Conservation (phyloP, 2,797 vertebrate genomes). For the Pseudomugil tenellus region DNA sequence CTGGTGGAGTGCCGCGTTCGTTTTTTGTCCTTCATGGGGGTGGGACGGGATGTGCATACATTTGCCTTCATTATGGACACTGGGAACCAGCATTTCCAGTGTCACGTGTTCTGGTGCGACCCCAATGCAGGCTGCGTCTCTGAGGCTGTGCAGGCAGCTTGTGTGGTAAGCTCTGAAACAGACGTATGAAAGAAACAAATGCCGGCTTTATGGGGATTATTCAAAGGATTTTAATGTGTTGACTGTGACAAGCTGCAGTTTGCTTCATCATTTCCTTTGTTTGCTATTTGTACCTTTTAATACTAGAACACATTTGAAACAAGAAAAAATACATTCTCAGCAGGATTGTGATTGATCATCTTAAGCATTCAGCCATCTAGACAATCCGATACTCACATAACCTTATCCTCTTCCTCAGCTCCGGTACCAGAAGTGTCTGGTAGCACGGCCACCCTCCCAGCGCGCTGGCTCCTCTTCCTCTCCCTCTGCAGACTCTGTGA, state of each 20-base stretch:
- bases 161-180: constrained; percentile 87
- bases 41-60: constrained; percentile 92
- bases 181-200: neutral
- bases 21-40: constrained; percentile 98
- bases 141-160: constrained; percentile 96
- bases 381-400: neutral
- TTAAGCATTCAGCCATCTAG: neutral
- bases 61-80: constrained; percentile 99
- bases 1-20: constrained; percentile 97
- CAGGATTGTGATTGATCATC: neutral
- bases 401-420: constrained; percentile 79
- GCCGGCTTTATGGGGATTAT: neutral
- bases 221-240: neutral
- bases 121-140: constrained; percentile 94
- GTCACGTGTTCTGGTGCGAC: constrained; percentile 96
- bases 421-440: constrained; percentile 98
- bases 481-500: constrained; percentile 89
- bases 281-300: neutral
- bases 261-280: neutral
- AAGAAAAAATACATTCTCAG: neutral
- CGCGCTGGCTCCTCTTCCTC: constrained; percentile 88
- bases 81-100: constrained; percentile 95
- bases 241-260: neutral
- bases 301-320: neutral
- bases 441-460: constrained; percentile 93